phyloP scores from a whole-genome alignment of 2,113 vertebrate genomes.

The Passerina amoena region DNA sequence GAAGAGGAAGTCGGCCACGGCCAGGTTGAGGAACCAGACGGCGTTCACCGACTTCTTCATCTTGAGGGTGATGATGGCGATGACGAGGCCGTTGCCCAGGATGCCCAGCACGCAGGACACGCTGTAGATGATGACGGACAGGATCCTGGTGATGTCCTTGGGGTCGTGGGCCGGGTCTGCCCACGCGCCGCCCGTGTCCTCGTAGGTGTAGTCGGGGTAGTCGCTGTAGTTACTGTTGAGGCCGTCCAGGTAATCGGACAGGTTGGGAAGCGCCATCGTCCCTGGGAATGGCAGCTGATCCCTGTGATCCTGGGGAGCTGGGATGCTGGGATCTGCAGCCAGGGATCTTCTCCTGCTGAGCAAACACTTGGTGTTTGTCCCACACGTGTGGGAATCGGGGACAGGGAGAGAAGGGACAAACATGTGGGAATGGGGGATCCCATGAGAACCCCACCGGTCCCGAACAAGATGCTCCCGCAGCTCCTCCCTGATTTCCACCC shows the following conservation, averaged over 20 bases:
- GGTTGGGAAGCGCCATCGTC: slow-evolving; percentile 50
- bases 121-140: slow-evolving; percentile 73
- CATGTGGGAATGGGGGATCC: not conserved
- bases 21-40: slow-evolving; percentile 92
- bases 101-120: slow-evolving; percentile 86
- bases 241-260: not conserved
- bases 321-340: fast-evolving
- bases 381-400: fast-evolving
- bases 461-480: fast-evolving
- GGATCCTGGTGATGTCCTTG: not conserved
- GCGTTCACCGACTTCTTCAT: slow-evolving; percentile 91
- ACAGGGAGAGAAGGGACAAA: fast-evolving
- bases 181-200: not conserved
- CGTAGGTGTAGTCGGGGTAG: not conserved
- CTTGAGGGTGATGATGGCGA: slow-evolving; percentile 84
- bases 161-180: not conserved
- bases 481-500: not conserved
- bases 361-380: not conserved
- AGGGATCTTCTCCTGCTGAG: not conserved
- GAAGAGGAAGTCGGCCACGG: slow-evolving; percentile 90
- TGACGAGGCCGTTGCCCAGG: slow-evolving; percentile 87
- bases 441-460: fast-evolving
- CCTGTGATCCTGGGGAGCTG: fast-evolving
- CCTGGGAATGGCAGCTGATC: not conserved
- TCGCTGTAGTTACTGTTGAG: not conserved